Evolutionary conservation across 2,797 vertebrate genomes (phyloP), one percentile per base, ranked within the genome.

Genomic region (Myotis findleyi): DNA sequence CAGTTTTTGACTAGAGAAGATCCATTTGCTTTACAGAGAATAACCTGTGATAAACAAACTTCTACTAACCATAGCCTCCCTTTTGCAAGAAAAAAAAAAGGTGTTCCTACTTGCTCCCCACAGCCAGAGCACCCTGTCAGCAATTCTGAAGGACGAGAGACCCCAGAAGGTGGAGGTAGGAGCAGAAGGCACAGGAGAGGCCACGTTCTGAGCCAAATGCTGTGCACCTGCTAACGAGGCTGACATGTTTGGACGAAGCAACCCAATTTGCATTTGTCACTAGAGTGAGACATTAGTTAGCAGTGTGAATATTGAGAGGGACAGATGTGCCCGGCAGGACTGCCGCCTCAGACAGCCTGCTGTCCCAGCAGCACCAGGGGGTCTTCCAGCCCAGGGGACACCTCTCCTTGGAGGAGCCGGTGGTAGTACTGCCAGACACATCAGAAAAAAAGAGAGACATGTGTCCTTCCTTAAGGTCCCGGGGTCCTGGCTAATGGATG

Each of bases 271-370:
- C 85, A 91, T 97, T 97, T 98, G 93, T 96, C 97, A 94, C 68
- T 30, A 94, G 95, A 97, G 88, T 93, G 84, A 96, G 96, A 96
- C 33, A 96, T 38, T 38, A 38, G 38, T 97, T 23, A 97, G 95
- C 80, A 59, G 18, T 91, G 44, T 95, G 92, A 96, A 94, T 68
- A 27, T n/a, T 89, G 79, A 98, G 96, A 98, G 83, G 88, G 86
- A 96, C 93, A 98, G 98, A 98, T 97, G 85, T 88, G 49, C 75
- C 91, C 93, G 97, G 96, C 87, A 98, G 93, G n/a, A 49, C 81
- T 96, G 66, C 85, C 87, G 95, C 87, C 68, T 91, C 93, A 82
- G 86, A 77, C 73, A 94, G 93, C 92, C 96, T 84, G 55, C 97
- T 96, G 97, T 81, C 96, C 96, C 90, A 90, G 64, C 95, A 93